Evolutionary conservation across 1,140 invertebrate species (phyloP), one percentile per base, ranked within the genome.

Genomic region (Galleria mellonella): DNA sequence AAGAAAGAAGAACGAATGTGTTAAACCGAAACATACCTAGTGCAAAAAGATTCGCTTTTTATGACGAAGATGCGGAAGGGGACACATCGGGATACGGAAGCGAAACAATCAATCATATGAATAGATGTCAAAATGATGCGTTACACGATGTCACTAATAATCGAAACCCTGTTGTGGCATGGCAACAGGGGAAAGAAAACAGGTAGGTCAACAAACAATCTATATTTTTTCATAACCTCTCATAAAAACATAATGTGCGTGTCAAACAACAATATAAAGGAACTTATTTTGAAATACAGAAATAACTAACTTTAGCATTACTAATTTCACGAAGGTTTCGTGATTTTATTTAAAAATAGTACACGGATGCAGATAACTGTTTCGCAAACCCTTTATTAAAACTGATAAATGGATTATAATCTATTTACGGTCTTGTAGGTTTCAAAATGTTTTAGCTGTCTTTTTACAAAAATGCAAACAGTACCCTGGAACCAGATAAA

Each of bases 1-100:
- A 79, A 23, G 72, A 71, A 11, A 74, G 57, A 32, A 64, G 53
- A 50, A 47, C 43, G 27, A 63, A 72, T 14, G 55, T 64, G 11
- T 32, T 76, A 15, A 83, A 86, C 44, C 55, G 78, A 31, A 83
- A 84, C 37, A 64, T 77, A 43, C 67, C 75, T 0, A 76, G 71
- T 51, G 72, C 83, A 43, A 81, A 87, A 45, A 62, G 82, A 50
- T 82, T 86, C 31, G 60, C 82, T 3, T 84, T 84, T 55, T 84
- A 85, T 36, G 84, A 87, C 45, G 89, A 91, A 53, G 91, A 91
- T 45, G 88, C 88, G 13, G 91, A 89, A 65, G 90, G 89, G 0
- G 90, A 92, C 50, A 92, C 92, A 46, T 92, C 91, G 15, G 92
- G 91, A 10, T 93, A 93, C 62, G 91, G 90, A 9, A 93, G 92